Conservation (phyloP, 2,113 vertebrate genomes). For the Alligator mississippiensis region DNA sequence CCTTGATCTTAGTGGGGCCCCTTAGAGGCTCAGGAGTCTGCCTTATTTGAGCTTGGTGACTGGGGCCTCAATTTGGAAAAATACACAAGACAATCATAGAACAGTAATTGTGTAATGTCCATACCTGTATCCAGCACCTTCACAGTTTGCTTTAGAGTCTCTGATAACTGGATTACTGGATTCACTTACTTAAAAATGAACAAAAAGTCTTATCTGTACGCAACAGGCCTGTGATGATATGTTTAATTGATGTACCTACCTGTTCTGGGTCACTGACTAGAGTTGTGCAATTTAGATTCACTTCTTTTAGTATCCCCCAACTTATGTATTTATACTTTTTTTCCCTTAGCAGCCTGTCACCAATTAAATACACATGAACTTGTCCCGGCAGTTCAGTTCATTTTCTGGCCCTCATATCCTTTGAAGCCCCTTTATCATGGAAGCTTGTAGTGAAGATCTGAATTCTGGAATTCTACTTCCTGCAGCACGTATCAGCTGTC, state of each 20-base stretch:
- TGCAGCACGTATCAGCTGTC: slow-evolving; percentile 69
- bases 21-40: not conserved
- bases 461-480: slow-evolving; percentile 74
- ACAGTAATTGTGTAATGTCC: not conserved
- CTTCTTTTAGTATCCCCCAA: slow-evolving; percentile 64
- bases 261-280: slow-evolving; percentile 45
- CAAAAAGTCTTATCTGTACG: not conserved
- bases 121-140: not conserved
- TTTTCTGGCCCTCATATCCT: slow-evolving; percentile 69
- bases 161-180: not conserved
- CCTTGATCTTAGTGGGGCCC: not conserved
- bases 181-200: not conserved
- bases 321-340: slow-evolving; percentile 65
- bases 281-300: slow-evolving; percentile 48
- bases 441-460: slow-evolving; percentile 73
- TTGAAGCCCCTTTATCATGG: slow-evolving; percentile 68
- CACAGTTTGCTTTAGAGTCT: not conserved
- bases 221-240: not conserved
- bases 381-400: slow-evolving; percentile 56
- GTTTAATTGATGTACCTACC: slow-evolving; percentile 25
- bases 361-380: slow-evolving; percentile 42
- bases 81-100: not conserved
- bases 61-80: not conserved
- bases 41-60: not conserved
- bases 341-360: slow-evolving; percentile 73